Evolutionary conservation across 2,888 invertebrate species (phyloP).

Genomic region (Caenorhabditis sp.): DNA sequence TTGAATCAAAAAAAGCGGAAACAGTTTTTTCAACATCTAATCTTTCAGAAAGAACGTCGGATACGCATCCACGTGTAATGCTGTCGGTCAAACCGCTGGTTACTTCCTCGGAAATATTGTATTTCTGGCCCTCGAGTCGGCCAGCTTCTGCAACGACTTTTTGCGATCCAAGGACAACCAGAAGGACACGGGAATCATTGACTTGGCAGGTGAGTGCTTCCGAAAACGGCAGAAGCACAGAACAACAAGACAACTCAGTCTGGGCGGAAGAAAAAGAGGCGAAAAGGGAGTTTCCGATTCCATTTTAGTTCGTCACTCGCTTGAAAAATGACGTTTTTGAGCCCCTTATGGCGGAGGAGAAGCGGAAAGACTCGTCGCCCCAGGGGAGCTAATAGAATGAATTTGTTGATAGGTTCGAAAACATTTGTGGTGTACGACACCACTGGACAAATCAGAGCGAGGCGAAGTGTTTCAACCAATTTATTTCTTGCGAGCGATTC

Average conservation of each 20-base stretch:
- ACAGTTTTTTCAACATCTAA: background rate
- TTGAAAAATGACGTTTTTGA: slow-evolving; percentile 32
- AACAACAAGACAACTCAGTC: background rate
- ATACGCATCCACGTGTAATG: slow-evolving; percentile 98
- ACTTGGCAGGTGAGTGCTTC: slow-evolving; percentile 83
- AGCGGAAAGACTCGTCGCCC: background rate
- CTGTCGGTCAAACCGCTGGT: slow-evolving; percentile 98
- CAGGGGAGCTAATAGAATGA: slow-evolving; percentile 57
- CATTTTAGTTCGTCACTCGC: slow-evolving; percentile 34
- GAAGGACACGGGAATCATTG: slow-evolving; percentile 87
- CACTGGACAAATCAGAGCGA: slow-evolving; percentile 15
- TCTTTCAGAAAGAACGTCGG: slow-evolving; percentile 91
- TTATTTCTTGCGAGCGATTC: slow-evolving; percentile 5
- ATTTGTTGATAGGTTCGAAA: slow-evolving; percentile 48
- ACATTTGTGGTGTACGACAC: slow-evolving; percentile 11
- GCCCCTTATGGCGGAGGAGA: slow-evolving; percentile 45
- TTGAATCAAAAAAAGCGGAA: background rate
- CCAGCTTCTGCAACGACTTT: slow-evolving; percentile 96
- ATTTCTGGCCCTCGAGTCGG: slow-evolving; percentile 96
- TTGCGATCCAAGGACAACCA: slow-evolving; percentile 87
- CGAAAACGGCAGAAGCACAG: background rate
- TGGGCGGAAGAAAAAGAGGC: background rate
- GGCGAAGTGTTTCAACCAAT: slow-evolving; percentile 11
- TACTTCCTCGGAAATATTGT: slow-evolving; percentile 88
- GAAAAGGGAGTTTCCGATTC: slow-evolving; percentile 7